Conservation (phyloP, 1,140 invertebrate genomes). For the Frieseomelitta varia region DNA sequence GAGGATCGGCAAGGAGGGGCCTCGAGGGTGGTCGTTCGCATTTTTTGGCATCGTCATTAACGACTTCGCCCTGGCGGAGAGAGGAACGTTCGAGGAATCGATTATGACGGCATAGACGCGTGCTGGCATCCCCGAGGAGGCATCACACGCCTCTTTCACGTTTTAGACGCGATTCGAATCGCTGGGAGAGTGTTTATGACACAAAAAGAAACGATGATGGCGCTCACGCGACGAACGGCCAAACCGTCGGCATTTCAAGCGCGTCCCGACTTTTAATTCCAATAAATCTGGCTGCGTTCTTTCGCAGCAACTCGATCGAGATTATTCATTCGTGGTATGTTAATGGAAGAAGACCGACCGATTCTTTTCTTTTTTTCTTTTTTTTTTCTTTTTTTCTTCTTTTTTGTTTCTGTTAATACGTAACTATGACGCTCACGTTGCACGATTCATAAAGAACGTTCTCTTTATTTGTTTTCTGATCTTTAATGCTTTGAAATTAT, state of each 20-base stretch:
- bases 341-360: not conserved
- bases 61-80: constrained; percentile 34
- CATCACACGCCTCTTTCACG: constrained; percentile 53
- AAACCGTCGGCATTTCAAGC: constrained; percentile 41
- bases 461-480: not conserved
- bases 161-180: constrained; percentile 55
- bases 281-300: not conserved
- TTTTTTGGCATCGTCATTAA: constrained; percentile 63
- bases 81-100: constrained; percentile 65
- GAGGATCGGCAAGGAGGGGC: constrained; percentile 27
- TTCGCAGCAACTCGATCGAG: too few relatives aligned
- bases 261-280: not conserved
- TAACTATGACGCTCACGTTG: not conserved
- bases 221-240: constrained; percentile 44
- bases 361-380: not conserved
- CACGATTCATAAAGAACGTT: not conserved
- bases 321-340: not conserved
- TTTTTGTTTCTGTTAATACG: not conserved
- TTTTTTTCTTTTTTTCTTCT: not conserved
- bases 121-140: constrained; percentile 65
- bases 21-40: constrained; percentile 36
- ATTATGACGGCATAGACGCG: constrained; percentile 67
- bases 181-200: constrained; percentile 53
- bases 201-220: constrained; percentile 40
- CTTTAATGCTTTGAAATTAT: not conserved